Evolutionary conservation across 2,888 invertebrate genomes (phyloP).

Genomic region (Plagodis pulveraria): DNA sequence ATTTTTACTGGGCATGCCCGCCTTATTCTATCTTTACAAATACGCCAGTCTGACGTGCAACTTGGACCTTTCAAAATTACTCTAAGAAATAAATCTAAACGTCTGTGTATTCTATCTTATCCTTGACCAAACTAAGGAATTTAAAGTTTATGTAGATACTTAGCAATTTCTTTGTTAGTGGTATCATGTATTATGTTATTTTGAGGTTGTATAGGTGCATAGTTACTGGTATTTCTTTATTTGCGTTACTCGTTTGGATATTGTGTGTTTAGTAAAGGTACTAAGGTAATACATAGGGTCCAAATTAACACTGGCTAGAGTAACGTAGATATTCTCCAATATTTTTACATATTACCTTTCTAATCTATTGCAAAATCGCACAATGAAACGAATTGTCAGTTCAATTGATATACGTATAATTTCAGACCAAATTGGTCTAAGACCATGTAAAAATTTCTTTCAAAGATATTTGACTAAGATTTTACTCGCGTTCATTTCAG

Average conservation of each 20-base stretch:
- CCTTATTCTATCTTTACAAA: not conserved
- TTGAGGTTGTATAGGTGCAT: too few relatives aligned
- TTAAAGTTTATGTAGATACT: not conserved
- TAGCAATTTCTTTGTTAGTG: slow-evolving; percentile 3
- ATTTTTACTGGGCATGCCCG: not conserved
- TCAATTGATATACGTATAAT: slow-evolving; percentile 1
- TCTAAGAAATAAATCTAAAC: not conserved
- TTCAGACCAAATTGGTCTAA: too few relatives aligned
- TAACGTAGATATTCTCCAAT: slow-evolving; percentile 28
- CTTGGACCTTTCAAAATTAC: too few relatives aligned
- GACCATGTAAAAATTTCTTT: too few relatives aligned
- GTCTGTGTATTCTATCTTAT: slow-evolving; percentile 4
- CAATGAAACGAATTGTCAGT: slow-evolving; percentile 8
- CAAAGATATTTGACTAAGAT: too few relatives aligned
- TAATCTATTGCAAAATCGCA: slow-evolving; percentile 13
- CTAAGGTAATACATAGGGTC: slow-evolving; percentile 66
- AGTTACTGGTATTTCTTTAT: slow-evolving; percentile 14
- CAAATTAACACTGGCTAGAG: slow-evolving; percentile 64
- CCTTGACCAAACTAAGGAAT: slow-evolving; percentile 9
- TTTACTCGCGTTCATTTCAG: too few relatives aligned
- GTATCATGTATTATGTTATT: too few relatives aligned
- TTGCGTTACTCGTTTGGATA: slow-evolving; percentile 46
- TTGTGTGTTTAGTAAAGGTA: slow-evolving; percentile 61
- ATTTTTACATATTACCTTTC: slow-evolving; percentile 6
- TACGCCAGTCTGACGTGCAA: not conserved